phyloP scores from a whole-genome alignment of 2,888 invertebrate genomes.

The Epirrhoe alternata region DNA sequence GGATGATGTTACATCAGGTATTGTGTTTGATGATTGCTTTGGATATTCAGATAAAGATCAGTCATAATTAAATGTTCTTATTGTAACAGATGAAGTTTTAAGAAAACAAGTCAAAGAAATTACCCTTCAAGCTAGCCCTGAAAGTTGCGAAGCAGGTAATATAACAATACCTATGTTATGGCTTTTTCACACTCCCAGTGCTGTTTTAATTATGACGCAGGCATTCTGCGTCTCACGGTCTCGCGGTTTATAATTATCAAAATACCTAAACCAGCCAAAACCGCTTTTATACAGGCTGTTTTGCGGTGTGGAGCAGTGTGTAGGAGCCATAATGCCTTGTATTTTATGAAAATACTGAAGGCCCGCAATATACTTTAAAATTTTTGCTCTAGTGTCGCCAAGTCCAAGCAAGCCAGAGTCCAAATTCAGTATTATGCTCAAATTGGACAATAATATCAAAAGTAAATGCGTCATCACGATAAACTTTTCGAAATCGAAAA shows the following conservation, averaged over 20 bases:
- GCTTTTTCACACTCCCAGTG: neutral
- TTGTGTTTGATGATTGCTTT: neutral
- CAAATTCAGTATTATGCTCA: slow-evolving; percentile 66
- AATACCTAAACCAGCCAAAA: no score
- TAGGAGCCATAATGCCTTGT: slow-evolving; percentile 3
- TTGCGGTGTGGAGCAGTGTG: neutral
- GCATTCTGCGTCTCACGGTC: neutral
- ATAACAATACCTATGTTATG: neutral
- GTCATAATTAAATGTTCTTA: slow-evolving; percentile 34
- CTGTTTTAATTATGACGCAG: no score
- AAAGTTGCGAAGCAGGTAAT: slow-evolving; percentile 58
- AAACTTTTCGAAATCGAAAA: slow-evolving; percentile 61
- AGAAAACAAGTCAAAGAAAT: slow-evolving; percentile 55
- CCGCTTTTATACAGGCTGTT: no score
- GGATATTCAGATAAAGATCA: slow-evolving; percentile 2
- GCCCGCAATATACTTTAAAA: slow-evolving; percentile 30
- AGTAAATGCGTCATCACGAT: slow-evolving; percentile 63
- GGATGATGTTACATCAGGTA: slow-evolving; percentile 60
- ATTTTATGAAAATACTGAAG: slow-evolving; percentile 13
- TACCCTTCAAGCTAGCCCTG: slow-evolving; percentile 56
- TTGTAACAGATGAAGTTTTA: slow-evolving; percentile 54
- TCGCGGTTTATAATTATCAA: no score
- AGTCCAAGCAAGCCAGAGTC: slow-evolving; percentile 53
- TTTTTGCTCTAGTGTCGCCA: slow-evolving; percentile 58
- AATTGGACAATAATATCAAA: slow-evolving; percentile 60